phyloP scores from a whole-genome alignment of 2,888 invertebrate genomes.

The Allacma fusca region DNA sequence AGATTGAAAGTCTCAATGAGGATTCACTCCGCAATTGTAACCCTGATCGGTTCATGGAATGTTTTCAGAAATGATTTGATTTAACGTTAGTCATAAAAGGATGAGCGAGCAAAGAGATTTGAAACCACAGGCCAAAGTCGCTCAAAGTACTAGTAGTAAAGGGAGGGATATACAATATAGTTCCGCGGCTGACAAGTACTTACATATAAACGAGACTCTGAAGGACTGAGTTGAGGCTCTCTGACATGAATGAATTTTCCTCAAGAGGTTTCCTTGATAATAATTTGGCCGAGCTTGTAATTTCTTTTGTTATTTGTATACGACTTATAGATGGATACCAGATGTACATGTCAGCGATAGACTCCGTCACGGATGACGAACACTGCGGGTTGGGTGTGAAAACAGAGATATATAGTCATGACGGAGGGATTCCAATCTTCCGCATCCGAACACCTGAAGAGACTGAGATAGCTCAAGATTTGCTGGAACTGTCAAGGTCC shows the following conservation, averaged over 20 bases:
- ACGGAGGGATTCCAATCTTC: slow-evolving; percentile 66
- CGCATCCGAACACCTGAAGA: slow-evolving; percentile 74
- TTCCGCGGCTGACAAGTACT: background rate
- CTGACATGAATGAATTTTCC: background rate
- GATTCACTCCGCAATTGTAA: too few relatives aligned
- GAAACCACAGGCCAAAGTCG: too few relatives aligned
- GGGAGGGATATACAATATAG: too few relatives aligned
- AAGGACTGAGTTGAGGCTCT: too few relatives aligned
- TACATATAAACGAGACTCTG: background rate
- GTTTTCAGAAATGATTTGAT: too few relatives aligned
- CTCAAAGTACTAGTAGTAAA: too few relatives aligned
- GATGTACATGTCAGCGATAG: slow-evolving; percentile 63
- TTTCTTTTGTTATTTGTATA: background rate
- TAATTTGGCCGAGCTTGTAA: slow-evolving; percentile 8
- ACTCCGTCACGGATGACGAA: background rate
- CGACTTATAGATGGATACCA: slow-evolving; percentile 51
- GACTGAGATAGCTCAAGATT: slow-evolving; percentile 84
- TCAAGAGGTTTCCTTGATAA: background rate
- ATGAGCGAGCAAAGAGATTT: too few relatives aligned
- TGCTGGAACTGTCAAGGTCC: slow-evolving; percentile 68
- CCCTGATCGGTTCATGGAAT: too few relatives aligned
- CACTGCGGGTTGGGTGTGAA: slow-evolving; percentile 23
- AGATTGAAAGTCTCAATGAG: too few relatives aligned
- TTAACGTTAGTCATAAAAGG: too few relatives aligned
- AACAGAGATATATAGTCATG: slow-evolving; percentile 70